These are phyloP conservation scores for Tauraco hartlaubi DNA, from an alignment of 2,797 vertebrate genomes.

Conservation along the genomic window DNA sequence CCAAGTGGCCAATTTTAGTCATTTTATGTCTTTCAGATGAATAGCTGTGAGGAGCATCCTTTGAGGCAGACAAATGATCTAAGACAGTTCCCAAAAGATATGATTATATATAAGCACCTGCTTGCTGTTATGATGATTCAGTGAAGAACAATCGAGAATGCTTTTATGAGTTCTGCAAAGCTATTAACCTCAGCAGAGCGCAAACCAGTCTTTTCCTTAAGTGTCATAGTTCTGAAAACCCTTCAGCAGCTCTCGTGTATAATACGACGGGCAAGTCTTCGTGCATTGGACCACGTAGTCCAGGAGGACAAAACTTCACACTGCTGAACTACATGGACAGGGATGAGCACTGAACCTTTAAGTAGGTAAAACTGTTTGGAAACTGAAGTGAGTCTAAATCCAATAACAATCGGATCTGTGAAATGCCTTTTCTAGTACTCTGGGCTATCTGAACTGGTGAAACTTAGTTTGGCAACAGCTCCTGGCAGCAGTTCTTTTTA, in stretches of 20 bases:
- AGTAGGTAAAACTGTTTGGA: background rate
- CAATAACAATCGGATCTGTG: background rate
- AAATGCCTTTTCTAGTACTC: background rate
- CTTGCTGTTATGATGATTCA: constrained; percentile 59
- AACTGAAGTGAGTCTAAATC: background rate
- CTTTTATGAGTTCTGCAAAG: constrained; percentile 51
- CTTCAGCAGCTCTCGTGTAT: background rate
- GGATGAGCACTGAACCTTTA: background rate
- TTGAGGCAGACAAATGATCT: constrained; percentile 13
- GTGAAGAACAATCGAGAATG: constrained; percentile 52
- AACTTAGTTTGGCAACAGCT: background rate
- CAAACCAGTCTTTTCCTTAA: background rate
- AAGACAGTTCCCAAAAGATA: background rate
- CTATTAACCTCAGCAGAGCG: constrained; percentile 39
- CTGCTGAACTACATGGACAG: background rate
- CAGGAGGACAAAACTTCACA: background rate
- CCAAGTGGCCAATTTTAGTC: constrained; percentile 28
- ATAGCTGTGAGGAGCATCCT: background rate
- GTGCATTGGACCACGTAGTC: background rate
- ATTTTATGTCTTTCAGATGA: constrained; percentile 39
- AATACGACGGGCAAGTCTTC: background rate
- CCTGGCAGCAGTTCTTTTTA: background rate
- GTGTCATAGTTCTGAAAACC: background rate
- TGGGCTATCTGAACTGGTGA: background rate
- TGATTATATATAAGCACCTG: constrained; percentile 34